Percentiles rank a stretch among this genome's conserved stretches.
Evolutionary conservation across 35 echinoderm and acorn worm genomes (phyloP).

Genomic region (Apostichopus californicus): DNA sequence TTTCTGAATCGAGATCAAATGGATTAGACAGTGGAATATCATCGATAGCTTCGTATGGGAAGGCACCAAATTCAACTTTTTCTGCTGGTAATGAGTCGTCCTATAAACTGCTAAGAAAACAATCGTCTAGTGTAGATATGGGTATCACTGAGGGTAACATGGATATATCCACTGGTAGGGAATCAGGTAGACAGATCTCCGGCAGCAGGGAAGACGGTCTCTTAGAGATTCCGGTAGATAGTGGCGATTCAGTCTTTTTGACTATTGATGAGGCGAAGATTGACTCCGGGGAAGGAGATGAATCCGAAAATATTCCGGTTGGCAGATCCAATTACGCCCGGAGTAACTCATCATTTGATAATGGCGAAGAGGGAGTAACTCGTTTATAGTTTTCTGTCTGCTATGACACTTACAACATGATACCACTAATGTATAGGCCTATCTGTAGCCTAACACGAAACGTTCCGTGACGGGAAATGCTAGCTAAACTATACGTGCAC

Average conservation of each 20-base stretch:
- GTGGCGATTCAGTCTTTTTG: background rate
- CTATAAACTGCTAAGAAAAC: background rate
- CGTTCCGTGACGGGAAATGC: no score
- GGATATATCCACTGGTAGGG: background rate
- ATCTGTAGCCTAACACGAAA: no score
- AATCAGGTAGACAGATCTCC: background rate
- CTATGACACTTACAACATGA: no score
- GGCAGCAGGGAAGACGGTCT: background rate
- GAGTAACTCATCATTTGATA: background rate
- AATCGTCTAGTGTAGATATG: background rate
- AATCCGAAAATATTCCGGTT: background rate
- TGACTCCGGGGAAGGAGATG: background rate
- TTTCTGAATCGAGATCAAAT: background rate
- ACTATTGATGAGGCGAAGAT: background rate
- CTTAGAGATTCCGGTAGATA: background rate
- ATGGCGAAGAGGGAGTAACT: background rate
- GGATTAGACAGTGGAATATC: conserved; percentile 14
- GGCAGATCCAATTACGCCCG: background rate
- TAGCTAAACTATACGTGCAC: no score
- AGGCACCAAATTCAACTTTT: background rate
- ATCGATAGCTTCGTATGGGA: background rate
- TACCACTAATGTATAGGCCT: no score
- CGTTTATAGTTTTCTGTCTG: background rate
- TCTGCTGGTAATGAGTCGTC: background rate
- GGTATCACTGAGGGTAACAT: background rate